Base-by-base conservation (phyloP, 2,113 vertebrate species). In the Phocoena phocoena region DNA sequence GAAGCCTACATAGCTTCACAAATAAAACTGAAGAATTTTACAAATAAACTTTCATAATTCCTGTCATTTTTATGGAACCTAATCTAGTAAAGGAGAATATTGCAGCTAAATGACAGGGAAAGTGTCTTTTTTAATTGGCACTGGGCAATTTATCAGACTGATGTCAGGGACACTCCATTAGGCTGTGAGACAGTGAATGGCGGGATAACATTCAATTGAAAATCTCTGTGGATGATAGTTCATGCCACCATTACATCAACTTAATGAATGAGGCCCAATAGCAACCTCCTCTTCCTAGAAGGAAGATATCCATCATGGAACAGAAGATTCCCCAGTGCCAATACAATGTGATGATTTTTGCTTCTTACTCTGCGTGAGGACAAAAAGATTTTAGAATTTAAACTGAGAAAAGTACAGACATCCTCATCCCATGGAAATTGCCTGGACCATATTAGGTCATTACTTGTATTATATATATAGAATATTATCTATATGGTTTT, bases 101-200 rank as follows among this genome's bases (percentile, higher is more conserved):
- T 97, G 76, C 55, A 96, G 95, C 94, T 94, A 96, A 98, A 95
- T 97, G 98, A 95, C 92, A 97, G 95, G 96, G 84, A 95, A 98
- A 97, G 36, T 0, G 0, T 98, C 97, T 93, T 97, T 98, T 99
- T 98, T 99, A 99, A 99, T 99, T 99, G 98, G 97, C 96, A 80
- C 89, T 98, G 84, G 97, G 90, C 97, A 97, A 98, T 98, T 98
- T 98, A 98, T 98, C 96, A 95, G 79, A 95, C 1, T 96, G 97
- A 94, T 95, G 93, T 98, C 28, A 70, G 93, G 92, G 96, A 95
- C 95, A 97, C 62, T 71, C 60, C 71, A 93, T 98, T 98, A 97
- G 41, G 73, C 90, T 92, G 1, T 98, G 93, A 97, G 77, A 97
- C 98, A 97, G 97, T 97, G 98, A 98, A 97, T 98, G 98, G 98